Evolutionary conservation across 2,113 vertebrate genomes (phyloP), one percentile per base, ranked within the genome.

Genomic region (Pachypanchax playfairii): DNA sequence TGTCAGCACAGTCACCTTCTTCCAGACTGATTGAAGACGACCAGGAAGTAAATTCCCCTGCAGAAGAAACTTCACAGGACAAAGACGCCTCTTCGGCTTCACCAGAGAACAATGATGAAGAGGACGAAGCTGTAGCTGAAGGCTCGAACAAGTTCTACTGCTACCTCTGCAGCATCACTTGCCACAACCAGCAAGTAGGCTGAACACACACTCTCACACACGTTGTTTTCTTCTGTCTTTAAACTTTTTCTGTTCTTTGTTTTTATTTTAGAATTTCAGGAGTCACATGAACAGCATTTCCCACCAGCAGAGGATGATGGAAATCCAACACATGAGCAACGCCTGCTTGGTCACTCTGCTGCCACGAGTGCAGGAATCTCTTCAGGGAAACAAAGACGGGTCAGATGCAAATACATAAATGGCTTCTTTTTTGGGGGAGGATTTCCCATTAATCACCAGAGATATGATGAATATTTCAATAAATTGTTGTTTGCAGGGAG

Each of bases 291-390:
- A 90, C 29, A 95, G 94, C 18, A 73, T 94, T 76, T 92, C 93
- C 64, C 97, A 98, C 85, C 96, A 96, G 89, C 94, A 96, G 86
- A 92, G 93, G 63, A 95, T 99, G 65, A 93, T 92, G 86, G 96
- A 98, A 75, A 94, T 98, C 72, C 95, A 98, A 74, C 95, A 95
- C 81, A 94, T 93, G 87, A 98, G 93, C 82, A 97, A 95, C 1
- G 91, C 95, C 57, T 98, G 95, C 74, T 92, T 99, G 63, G 94
- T 98, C 75, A 95, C 95, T 0, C 81, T 98, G 44, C 88, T 98
- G 84, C 96, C 95, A 1, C 85, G 93, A 76, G 92, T 95, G 60
- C 96, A 95, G 80, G 94, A 96, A 80, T 73, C 88, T 36, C 90
- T 94, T 68, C 90, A 90, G 21, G 90, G 88, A 36, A 86, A 73